Conservation (phyloP, 2,888 invertebrate genomes). For the Steinernema hermaphroditum region DNA sequence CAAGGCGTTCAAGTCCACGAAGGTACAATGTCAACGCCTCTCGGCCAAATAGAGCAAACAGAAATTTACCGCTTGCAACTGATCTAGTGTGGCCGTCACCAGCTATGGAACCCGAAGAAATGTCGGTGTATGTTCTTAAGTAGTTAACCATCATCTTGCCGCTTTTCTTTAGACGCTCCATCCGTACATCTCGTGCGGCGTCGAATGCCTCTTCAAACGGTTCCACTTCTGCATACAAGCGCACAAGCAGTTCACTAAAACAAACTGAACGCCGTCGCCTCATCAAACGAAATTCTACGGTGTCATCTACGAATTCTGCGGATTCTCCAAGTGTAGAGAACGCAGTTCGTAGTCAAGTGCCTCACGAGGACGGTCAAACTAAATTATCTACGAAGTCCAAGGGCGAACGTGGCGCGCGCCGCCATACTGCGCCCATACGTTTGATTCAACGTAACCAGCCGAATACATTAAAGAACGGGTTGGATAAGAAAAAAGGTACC, state of each 20-base stretch:
- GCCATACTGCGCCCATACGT: slow-evolving; percentile 15
- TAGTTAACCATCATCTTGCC: no score
- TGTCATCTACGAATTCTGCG: not conserved
- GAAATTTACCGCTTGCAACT: not conserved
- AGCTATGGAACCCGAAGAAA: not conserved
- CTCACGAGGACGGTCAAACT: not conserved
- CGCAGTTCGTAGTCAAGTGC: not conserved
- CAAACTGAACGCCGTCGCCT: not conserved
- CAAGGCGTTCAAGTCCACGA: not conserved
- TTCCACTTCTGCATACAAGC: no score
- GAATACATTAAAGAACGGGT: slow-evolving; percentile 9
- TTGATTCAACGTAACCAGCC: not conserved
- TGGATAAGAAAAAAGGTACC: not conserved
- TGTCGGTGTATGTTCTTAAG: not conserved
- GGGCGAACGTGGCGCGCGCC: not conserved
- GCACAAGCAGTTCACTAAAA: no score
- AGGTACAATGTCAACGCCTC: not conserved
- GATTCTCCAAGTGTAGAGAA: not conserved
- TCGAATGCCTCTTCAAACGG: no score
- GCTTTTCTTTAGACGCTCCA: no score
- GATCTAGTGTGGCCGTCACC: not conserved
- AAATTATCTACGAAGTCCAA: not conserved
- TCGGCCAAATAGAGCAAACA: not conserved
- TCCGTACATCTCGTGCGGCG: no score
- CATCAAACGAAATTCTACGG: not conserved